Percentiles rank a stretch among this genome's conserved stretches.
Conservation (phyloP, 2,797 vertebrate genomes). For the Notolabrus celidotus region DNA sequence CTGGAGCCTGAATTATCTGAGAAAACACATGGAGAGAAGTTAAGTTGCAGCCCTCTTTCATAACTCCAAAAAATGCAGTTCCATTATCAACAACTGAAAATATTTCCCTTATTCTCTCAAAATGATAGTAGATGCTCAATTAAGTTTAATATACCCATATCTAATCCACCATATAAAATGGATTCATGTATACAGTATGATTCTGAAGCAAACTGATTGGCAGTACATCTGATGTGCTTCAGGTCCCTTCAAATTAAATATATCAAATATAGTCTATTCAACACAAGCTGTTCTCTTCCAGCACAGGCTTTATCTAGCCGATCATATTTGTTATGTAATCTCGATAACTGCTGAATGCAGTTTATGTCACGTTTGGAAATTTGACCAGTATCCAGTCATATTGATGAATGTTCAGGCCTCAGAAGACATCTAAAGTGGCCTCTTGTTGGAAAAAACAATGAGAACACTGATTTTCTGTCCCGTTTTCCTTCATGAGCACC, state of each 20-base stretch:
- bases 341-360: slow-evolving; percentile 9
- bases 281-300: background rate
- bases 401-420: slow-evolving; percentile 1
- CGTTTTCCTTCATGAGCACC: slow-evolving; percentile 34
- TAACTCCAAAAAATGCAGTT: no score
- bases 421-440: slow-evolving; percentile 1
- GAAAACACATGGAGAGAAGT: no score
- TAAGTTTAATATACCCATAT: no score
- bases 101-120: no score
- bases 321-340: slow-evolving; percentile 11
- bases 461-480: slow-evolving; percentile 28
- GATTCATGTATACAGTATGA: no score
- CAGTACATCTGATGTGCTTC: background rate
- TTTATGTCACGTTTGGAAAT: slow-evolving; percentile 31
- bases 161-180: no score
- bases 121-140: no score
- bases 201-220: slow-evolving; percentile 1
- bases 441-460: slow-evolving; percentile 25
- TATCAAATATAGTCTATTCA: background rate
- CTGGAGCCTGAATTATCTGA: no score
- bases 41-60: no score
- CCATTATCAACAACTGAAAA: no score
- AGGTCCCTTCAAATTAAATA: background rate
- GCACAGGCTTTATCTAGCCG: background rate
- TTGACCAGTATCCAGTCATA: background rate